Percentiles rank a stretch among this genome's conserved stretches.
Evolutionary conservation across 2,113 vertebrate species (phyloP).

Genomic region (Bungarus multicinctus): DNA sequence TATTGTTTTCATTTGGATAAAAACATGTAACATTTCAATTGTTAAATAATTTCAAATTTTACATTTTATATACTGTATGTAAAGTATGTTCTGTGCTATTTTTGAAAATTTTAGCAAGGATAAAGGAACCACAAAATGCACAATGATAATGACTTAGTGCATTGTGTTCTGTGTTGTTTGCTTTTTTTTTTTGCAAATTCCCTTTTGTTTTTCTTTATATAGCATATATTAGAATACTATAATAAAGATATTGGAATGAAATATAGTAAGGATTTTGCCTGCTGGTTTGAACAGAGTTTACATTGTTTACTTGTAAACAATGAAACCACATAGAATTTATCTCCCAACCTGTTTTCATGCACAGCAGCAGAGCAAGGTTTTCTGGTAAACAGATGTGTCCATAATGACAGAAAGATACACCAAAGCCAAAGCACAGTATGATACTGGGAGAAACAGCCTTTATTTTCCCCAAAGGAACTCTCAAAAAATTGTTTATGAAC

Average conservation of each 20-base stretch:
- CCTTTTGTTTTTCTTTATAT: background rate
- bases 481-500: background rate
- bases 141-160: background rate
- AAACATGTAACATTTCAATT: background rate
- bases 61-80: background rate
- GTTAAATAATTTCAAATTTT: background rate
- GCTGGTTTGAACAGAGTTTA: background rate
- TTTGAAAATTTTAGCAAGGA: background rate
- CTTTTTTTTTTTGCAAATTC: background rate
- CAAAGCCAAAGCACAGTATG: background rate
- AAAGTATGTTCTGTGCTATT: background rate
- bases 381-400: background rate
- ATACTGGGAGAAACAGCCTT: background rate
- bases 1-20: background rate
- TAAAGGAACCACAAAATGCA: background rate
- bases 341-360: background rate
- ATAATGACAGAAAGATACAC: background rate
- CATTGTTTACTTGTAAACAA: conserved; percentile 1
- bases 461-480: background rate
- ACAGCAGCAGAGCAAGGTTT: background rate
- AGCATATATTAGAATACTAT: background rate
- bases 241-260: background rate
- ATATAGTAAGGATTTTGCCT: background rate
- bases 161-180: background rate
- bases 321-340: background rate